These are phyloP conservation scores for Drosophila niveifrons DNA, from an alignment of 2,888 invertebrate species.

Conservation along the genomic window DNA sequence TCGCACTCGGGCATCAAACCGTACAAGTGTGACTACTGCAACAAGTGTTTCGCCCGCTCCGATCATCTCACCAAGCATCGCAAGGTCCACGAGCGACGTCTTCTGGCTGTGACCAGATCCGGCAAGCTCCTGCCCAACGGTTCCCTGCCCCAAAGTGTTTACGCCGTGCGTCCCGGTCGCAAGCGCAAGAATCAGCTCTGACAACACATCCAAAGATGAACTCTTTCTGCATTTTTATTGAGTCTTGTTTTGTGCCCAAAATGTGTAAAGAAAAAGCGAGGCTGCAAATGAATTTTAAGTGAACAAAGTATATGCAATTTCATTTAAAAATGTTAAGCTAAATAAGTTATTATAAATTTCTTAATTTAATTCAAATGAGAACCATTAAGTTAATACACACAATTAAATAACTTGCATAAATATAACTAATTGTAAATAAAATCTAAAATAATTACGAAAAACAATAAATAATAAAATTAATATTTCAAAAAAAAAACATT, in stretches of 20 bases:
- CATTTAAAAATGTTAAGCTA: no score
- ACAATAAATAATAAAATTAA: no score
- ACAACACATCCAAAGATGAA: background rate
- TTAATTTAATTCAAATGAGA: no score
- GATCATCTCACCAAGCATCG: constrained; percentile 97
- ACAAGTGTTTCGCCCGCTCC: constrained; percentile 95
- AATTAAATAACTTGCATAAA: no score
- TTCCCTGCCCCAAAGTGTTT: constrained; percentile 75
- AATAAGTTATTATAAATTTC: no score
- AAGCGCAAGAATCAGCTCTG: constrained; percentile 83
- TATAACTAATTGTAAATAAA: no score
- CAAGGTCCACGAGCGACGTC: constrained; percentile 91
- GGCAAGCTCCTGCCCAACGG: constrained; percentile 75
- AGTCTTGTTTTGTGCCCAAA: background rate
- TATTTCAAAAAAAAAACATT: no score
- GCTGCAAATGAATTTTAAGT: background rate
- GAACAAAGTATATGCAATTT: no score
- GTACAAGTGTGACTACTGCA: constrained; percentile 94
- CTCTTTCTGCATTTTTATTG: background rate
- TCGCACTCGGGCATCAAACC: constrained; percentile 98
- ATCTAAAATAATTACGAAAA: no score
- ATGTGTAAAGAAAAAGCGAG: background rate
- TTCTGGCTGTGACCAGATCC: constrained; percentile 83
- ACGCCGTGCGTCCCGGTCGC: constrained; percentile 83
- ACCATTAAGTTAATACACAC: no score